These are phyloP conservation scores for Cantharis nigra DNA, from an alignment of 2,888 invertebrate species.

Conservation along the genomic window DNA sequence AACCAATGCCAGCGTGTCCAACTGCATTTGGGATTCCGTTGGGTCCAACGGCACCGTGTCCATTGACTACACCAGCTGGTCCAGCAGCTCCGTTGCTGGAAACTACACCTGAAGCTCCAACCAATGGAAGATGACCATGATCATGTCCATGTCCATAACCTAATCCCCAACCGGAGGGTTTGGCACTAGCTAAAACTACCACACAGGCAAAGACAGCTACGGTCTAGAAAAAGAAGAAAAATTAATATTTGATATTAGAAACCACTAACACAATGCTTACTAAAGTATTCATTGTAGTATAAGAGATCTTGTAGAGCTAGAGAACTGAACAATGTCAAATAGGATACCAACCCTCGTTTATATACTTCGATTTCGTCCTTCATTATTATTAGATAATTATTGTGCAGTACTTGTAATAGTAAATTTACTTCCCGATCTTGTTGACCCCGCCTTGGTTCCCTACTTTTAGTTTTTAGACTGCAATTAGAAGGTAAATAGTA, in stretches of 20 bases:
- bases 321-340: constrained; percentile 31
- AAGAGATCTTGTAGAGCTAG: constrained; percentile 28
- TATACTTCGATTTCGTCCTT: constrained; percentile 38
- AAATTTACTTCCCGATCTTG: constrained; percentile 13
- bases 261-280: constrained; percentile 29
- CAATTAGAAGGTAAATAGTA: constrained; percentile 16
- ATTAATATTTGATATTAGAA: not conserved
- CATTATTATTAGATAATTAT: constrained; percentile 12
- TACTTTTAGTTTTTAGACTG: constrained; percentile 14
- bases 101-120: constrained; percentile 35
- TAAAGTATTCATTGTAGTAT: constrained; percentile 36
- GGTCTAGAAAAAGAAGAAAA: constrained; percentile 25
- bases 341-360: constrained; percentile 29
- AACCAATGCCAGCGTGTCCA: constrained; percentile 8
- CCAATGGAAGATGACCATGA: constrained; percentile 14
- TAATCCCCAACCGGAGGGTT: constrained; percentile 34
- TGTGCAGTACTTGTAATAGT: constrained; percentile 10
- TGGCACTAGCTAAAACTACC: constrained; percentile 36
- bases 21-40: constrained; percentile 15
- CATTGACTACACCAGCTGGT: constrained; percentile 34
- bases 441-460: constrained; percentile 17
- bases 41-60: constrained; percentile 25
- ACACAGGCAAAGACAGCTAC: constrained; percentile 36
- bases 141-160: constrained; percentile 16
- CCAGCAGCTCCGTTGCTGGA: constrained; percentile 29